phyloP scores from a whole-genome alignment of 2,113 vertebrate species.

The Elaphurus davidianus region DNA sequence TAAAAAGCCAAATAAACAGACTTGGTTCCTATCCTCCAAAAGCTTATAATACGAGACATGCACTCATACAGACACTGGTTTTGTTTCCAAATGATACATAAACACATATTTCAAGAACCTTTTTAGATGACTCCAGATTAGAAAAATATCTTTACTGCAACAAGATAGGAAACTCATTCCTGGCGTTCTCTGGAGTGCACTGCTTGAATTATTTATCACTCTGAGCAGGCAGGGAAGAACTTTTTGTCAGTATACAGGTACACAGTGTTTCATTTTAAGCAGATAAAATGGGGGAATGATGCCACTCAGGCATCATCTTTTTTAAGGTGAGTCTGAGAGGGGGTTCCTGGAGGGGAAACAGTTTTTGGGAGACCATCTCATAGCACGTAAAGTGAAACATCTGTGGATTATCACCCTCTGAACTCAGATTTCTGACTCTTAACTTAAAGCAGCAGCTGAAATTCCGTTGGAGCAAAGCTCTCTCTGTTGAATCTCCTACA shows the following conservation, averaged over 20 bases:
- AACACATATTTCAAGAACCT: conserved; percentile 35
- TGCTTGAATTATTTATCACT: conserved; percentile 18
- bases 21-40: background rate
- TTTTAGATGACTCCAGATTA: conserved; percentile 36
- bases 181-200: background rate
- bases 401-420: background rate
- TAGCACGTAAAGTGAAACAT: background rate
- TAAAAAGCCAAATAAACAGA: background rate
- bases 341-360: background rate
- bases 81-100: background rate
- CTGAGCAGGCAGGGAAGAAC: background rate
- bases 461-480: background rate
- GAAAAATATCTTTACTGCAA: conserved; percentile 16
- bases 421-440: background rate
- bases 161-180: background rate
- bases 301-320: background rate
- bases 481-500: background rate
- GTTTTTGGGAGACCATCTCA: background rate
- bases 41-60: background rate
- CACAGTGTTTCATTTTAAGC: background rate
- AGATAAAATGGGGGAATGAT: background rate
- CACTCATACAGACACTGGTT: background rate
- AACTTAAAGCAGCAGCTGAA: background rate
- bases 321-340: background rate
- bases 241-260: background rate